These are phyloP conservation scores for Campaea margaritaria DNA, from an alignment of 2,888 invertebrate genomes.

Conservation along the genomic window DNA sequence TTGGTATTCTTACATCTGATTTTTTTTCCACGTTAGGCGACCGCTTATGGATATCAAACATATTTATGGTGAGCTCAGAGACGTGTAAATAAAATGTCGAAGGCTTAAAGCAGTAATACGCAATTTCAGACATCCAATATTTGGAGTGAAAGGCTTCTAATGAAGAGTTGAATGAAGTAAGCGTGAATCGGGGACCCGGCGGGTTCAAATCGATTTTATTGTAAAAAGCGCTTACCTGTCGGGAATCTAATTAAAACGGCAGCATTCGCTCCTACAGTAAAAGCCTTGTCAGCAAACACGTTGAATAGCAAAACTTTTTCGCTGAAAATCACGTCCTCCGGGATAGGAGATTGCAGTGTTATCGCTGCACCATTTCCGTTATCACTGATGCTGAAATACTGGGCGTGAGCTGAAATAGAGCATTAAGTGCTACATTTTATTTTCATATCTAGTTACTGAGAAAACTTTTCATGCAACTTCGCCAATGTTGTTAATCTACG, in stretches of 20 bases:
- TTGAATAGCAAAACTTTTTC: constrained; percentile 66
- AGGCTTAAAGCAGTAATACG: constrained; percentile 9
- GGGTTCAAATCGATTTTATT: constrained; percentile 5
- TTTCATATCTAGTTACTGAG: too few species aligned
- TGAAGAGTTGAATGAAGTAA: neutral
- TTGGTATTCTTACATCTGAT: neutral
- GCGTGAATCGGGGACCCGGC: neutral
- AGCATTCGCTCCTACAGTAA: constrained; percentile 63
- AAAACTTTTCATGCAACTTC: too few species aligned
- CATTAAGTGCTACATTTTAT: too few species aligned
- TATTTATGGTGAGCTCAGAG: constrained; percentile 1
- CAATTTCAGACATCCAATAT: constrained; percentile 6
- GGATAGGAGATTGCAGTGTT: constrained; percentile 51
- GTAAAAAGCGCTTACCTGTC: constrained; percentile 47
- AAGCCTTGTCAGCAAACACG: constrained; percentile 60
- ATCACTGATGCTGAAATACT: constrained; percentile 55
- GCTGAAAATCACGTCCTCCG: constrained; percentile 63
- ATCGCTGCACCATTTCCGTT: constrained; percentile 49
- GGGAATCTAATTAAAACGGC: constrained; percentile 58
- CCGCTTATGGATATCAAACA: neutral
- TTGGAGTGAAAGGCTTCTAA: neutral
- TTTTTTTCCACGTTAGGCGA: neutral
- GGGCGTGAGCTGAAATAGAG: constrained; percentile 57
- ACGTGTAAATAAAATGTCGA: constrained; percentile 10
- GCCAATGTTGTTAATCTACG: too few species aligned